Conservation (phyloP, 1,140 invertebrate genomes). For the Aradophagus sp. region DNA sequence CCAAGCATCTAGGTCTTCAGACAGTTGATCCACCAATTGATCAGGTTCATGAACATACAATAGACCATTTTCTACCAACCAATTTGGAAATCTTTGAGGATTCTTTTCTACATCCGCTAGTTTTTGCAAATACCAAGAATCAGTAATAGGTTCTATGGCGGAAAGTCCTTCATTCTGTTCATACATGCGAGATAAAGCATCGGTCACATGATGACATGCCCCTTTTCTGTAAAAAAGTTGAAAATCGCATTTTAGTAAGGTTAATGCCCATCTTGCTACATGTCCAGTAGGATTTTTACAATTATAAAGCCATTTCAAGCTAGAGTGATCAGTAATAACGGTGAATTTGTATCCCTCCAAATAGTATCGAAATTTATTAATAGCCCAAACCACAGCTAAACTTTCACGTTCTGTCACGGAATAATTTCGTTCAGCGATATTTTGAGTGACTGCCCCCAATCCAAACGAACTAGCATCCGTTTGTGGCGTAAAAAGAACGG, state of each 20-base stretch:
- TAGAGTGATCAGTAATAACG: neutral
- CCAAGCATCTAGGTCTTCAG: neutral
- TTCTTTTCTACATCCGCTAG: neutral
- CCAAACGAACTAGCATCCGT: too few relatives aligned
- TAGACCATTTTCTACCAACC: constrained; percentile 11
- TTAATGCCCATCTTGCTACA: constrained; percentile 64
- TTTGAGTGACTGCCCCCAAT: too few relatives aligned
- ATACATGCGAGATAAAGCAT: constrained; percentile 59
- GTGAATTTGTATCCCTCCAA: too few relatives aligned
- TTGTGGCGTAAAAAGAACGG: too few relatives aligned
- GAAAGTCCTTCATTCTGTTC: neutral
- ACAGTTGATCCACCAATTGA: too few relatives aligned
- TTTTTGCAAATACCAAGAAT: neutral
- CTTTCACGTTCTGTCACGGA: too few relatives aligned
- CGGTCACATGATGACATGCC: constrained; percentile 62
- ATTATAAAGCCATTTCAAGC: constrained; percentile 9
- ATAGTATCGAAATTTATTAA: too few relatives aligned
- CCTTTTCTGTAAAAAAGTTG: constrained; percentile 69
- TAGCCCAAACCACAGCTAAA: too few relatives aligned
- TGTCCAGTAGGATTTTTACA: constrained; percentile 51
- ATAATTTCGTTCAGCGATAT: too few relatives aligned
- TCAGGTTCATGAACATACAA: too few relatives aligned
- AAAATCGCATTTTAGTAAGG: constrained; percentile 47
- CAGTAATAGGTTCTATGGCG: neutral
- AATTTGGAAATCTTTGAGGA: constrained; percentile 27